Conservation (phyloP, 2,113 vertebrate species). For the Thamnaconus septentrionalis region DNA sequence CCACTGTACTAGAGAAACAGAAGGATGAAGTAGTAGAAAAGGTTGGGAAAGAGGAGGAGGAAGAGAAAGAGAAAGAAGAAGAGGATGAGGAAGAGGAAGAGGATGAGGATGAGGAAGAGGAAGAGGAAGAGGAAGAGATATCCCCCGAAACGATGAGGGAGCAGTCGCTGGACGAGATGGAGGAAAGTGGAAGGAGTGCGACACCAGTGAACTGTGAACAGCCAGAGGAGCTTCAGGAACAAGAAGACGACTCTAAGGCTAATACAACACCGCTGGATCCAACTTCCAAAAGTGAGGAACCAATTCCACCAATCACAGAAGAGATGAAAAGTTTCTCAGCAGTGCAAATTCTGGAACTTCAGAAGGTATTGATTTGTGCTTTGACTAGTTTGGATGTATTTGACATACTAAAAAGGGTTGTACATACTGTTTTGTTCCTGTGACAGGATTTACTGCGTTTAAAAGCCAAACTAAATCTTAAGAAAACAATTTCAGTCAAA, state of each 20-base stretch:
- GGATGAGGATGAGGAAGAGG: constrained; percentile 28
- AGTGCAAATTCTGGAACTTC: constrained; percentile 81
- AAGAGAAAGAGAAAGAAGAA: constrained; percentile 48
- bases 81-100: no score
- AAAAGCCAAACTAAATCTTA: no score
- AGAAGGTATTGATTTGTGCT: constrained; percentile 79
- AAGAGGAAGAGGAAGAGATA: constrained; percentile 50
- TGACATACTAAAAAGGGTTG: no score
- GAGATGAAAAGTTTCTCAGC: constrained; percentile 74
- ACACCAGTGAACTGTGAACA: constrained; percentile 96
- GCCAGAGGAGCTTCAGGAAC: constrained; percentile 80
- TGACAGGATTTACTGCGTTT: no score
- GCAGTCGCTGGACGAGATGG: constrained; percentile 89
- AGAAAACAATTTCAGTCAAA: no score
- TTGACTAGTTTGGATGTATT: no score
- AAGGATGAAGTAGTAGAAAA: constrained; percentile 50
- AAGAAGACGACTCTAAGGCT: constrained; percentile 35
- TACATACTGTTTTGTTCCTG: no score
- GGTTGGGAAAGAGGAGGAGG: constrained; percentile 52
- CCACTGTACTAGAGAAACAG: constrained; percentile 42
- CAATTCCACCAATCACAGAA: constrained; percentile 47
- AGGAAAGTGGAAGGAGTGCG: constrained; percentile 93
- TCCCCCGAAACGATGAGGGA: constrained; percentile 69
- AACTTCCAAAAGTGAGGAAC: constrained; percentile 23
- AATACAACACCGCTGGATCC: constrained; percentile 27